phyloP scores from a whole-genome alignment of 2,797 vertebrate genomes.

The Oreortyx pictus region DNA sequence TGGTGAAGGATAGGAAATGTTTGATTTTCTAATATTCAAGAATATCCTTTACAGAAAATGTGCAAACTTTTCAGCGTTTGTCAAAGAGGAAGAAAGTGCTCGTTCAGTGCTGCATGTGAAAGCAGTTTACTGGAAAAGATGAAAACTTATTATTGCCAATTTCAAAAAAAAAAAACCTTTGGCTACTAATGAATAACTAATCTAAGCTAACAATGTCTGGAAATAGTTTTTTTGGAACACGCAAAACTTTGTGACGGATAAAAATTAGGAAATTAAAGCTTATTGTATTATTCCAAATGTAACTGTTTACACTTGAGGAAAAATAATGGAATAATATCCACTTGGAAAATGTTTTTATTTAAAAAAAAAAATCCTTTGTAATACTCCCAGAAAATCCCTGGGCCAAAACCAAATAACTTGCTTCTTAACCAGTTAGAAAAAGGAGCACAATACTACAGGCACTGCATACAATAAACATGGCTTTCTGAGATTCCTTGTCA shows the following conservation, averaged over 20 bases:
- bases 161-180: constrained; percentile 75
- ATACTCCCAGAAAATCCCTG: constrained; percentile 77
- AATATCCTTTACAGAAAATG: constrained; percentile 68
- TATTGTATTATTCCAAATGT: constrained; percentile 83
- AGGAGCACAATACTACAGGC: constrained; percentile 57
- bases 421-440: constrained; percentile 72
- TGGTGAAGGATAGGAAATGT: constrained; percentile 26
- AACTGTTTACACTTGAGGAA: constrained; percentile 84
- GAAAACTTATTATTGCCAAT: constrained; percentile 79
- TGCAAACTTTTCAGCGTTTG: constrained; percentile 69
- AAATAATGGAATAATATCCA: constrained; percentile 83
- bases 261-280: constrained; percentile 83
- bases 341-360: constrained; percentile 78
- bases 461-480: constrained; percentile 38
- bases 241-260: constrained; percentile 70
- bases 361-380: constrained; percentile 74
- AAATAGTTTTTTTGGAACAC: constrained; percentile 78
- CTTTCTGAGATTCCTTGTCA: constrained; percentile 30
- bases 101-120: constrained; percentile 66
- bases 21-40: constrained; percentile 60
- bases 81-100: constrained; percentile 73
- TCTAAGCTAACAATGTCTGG: constrained; percentile 82
- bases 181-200: constrained; percentile 82
- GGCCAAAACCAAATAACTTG: constrained; percentile 68
- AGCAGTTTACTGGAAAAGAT: constrained; percentile 82